phyloP scores from a whole-genome alignment of 1,140 invertebrate species.

The Leptinotarsa lineolata region DNA sequence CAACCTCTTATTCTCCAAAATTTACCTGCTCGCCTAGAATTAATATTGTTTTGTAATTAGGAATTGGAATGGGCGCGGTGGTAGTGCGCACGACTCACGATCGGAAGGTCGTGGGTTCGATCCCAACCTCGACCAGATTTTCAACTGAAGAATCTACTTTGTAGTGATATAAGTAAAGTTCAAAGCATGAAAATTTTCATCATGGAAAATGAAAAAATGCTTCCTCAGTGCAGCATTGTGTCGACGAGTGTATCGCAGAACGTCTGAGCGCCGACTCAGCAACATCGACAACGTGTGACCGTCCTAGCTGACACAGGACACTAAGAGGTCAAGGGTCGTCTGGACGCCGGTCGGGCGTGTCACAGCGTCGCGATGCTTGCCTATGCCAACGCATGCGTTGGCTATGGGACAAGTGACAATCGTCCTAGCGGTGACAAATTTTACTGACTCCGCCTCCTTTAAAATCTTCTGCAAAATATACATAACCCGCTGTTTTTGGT shows the following conservation, averaged over 20 bases:
- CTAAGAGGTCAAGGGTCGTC: slow-evolving; percentile 55
- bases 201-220: neutral
- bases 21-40: neutral
- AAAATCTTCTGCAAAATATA: neutral
- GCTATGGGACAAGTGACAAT: slow-evolving; percentile 54
- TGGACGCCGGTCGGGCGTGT: slow-evolving; percentile 53
- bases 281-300: slow-evolving; percentile 34
- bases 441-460: slow-evolving; percentile 46
- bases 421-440: slow-evolving; percentile 55
- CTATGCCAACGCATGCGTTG: slow-evolving; percentile 55
- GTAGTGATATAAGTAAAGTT: no score
- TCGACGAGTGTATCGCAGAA: slow-evolving; percentile 1
- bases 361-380: slow-evolving; percentile 53
- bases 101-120: no score
- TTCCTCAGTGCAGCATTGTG: neutral
- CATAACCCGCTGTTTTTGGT: neutral
- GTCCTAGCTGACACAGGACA: slow-evolving; percentile 46
- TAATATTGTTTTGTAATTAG: no score
- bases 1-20: neutral
- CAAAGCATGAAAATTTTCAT: neutral
- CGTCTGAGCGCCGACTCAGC: neutral
- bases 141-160: no score
- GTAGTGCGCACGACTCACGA: no score
- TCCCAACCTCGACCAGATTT: no score
- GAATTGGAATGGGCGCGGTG: no score